Percentiles rank a stretch among this genome's conserved stretches.
Evolutionary conservation across 2,888 invertebrate species (phyloP).

Genomic region (Caradrina kadenii): DNA sequence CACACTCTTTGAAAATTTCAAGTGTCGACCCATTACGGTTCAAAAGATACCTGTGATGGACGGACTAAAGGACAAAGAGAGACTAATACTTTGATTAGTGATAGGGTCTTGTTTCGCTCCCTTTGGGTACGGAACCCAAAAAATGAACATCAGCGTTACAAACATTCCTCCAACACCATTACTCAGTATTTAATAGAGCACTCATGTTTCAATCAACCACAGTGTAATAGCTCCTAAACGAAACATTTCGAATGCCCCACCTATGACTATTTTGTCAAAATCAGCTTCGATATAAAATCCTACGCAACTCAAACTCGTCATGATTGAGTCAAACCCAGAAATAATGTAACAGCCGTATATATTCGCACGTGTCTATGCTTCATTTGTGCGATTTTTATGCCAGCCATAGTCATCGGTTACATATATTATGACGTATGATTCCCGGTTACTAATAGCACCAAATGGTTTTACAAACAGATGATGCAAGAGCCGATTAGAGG

Average conservation of each 20-base stretch:
- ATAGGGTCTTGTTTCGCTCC: too few relatives aligned
- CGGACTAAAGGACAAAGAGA: too few relatives aligned
- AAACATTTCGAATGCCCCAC: slow-evolving; percentile 14
- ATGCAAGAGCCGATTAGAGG: slow-evolving; percentile 19
- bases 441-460: slow-evolving; percentile 29
- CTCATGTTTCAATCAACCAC: slow-evolving; percentile 18
- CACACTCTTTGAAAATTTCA: too few relatives aligned
- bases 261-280: slow-evolving; percentile 60
- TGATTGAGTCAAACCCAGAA: slow-evolving; percentile 78
- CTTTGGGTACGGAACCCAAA: too few relatives aligned
- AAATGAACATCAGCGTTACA: neutral
- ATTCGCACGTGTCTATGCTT: slow-evolving; percentile 38
- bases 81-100: too few relatives aligned
- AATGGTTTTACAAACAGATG: slow-evolving; percentile 20
- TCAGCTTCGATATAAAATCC: slow-evolving; percentile 66
- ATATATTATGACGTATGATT: slow-evolving; percentile 11
- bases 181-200: slow-evolving; percentile 5
- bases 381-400: slow-evolving; percentile 39
- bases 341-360: slow-evolving; percentile 66
- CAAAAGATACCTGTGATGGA: too few relatives aligned
- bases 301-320: slow-evolving; percentile 72
- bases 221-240: slow-evolving; percentile 17
- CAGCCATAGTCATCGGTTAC: slow-evolving; percentile 28
- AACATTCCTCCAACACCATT: slow-evolving; percentile 5
- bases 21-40: too few relatives aligned